Evolutionary conservation across 2,797 vertebrate genomes (phyloP), one percentile per base, ranked within the genome.

Genomic region (Delichon dasypus): DNA sequence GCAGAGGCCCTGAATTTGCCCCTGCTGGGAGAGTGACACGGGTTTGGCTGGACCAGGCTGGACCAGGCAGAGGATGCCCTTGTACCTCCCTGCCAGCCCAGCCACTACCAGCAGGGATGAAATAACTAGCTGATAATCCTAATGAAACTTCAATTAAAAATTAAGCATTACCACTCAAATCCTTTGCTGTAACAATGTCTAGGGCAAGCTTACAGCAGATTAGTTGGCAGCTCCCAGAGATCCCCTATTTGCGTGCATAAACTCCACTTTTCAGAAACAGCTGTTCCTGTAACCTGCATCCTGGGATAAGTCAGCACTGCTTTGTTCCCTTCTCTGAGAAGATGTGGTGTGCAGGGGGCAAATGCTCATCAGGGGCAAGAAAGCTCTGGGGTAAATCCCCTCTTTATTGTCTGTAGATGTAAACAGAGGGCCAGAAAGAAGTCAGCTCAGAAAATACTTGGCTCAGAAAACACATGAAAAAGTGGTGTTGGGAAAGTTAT

Each of bases 121-220:
- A 76, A 85, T 65, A 79, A 94, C 72, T 38, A 36, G 38, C n/a
- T 85, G 58, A 88, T 85, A 88, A 94, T 80, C 72, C 79, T 48
- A 89, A 91, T 65, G 81, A 94, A 94, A 93, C 66, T 32, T 25
- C 84, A 92, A 91, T 76, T 89, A 72, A 89, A 95, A 80, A 66
- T 47, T 21, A 84, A 53, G 83, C 47, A 67, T 77, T 72, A 70
- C 38, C 53, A 82, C 88, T 18, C 73, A 88, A 86, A 91, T 91
- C 76, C 61, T 76, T 80, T 51, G 27, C 73, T 76, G 20, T 58
- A 60, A 58, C 70, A 82, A 66, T 19, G 53, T 50, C 20, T 23
- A 57, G 66, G 44, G 32, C 48, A 47, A 88, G 60, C 36, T 88
- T 68, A 38, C 36, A 62, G 81, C 64, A 95, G 68, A 78, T 93